phyloP scores from a whole-genome alignment of 2,888 invertebrate genomes.

The Diadegma fenestrale region DNA sequence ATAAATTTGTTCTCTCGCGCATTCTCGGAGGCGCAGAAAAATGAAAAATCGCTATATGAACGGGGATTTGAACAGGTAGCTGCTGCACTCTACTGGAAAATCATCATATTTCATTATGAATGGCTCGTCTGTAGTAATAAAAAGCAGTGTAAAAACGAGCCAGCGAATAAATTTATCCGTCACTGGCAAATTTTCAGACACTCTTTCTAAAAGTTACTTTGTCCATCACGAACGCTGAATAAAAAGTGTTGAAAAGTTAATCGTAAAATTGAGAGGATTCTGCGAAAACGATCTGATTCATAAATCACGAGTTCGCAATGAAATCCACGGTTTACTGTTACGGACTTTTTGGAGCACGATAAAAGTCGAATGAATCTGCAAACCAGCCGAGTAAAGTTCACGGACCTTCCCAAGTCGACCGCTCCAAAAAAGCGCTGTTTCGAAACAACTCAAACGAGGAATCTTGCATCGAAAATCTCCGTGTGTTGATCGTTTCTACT shows the following conservation, averaged over 20 bases:
- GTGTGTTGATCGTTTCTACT: background rate
- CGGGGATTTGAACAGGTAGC: background rate
- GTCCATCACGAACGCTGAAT: too few relatives aligned
- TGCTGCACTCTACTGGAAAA: slow-evolving; percentile 47
- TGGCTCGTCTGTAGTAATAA: background rate
- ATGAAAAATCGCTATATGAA: slow-evolving; percentile 68
- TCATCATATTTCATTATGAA: slow-evolving; percentile 29
- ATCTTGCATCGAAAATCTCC: background rate
- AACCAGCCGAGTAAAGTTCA: background rate
- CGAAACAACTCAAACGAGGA: background rate
- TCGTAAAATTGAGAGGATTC: too few relatives aligned
- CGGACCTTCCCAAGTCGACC: background rate
- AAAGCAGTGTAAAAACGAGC: slow-evolving; percentile 24
- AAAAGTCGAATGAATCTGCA: background rate
- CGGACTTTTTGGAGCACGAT: background rate
- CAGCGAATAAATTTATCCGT: background rate
- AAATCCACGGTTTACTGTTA: background rate
- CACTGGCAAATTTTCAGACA: too few relatives aligned
- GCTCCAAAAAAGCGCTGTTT: background rate
- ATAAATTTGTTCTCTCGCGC: slow-evolving; percentile 40
- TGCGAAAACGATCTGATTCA: background rate
- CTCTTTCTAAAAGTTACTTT: too few relatives aligned
- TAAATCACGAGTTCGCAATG: background rate
- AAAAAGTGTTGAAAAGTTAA: too few relatives aligned
- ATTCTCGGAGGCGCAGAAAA: slow-evolving; percentile 59